Evolutionary conservation across 2,888 invertebrate genomes (phyloP).

Genomic region (Selenia dentaria): DNA sequence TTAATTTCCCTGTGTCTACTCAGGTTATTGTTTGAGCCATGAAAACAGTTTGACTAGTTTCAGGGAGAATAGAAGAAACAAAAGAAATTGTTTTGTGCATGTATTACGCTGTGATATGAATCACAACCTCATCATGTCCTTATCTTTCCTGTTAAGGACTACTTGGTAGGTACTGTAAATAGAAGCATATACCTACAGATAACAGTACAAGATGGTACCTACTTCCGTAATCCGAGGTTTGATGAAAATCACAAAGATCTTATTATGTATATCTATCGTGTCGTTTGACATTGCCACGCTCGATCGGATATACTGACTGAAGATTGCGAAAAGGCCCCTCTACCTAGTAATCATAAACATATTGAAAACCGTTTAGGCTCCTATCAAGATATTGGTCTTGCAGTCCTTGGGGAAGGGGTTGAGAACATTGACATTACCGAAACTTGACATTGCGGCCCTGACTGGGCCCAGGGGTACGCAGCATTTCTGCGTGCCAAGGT

Average conservation of each 20-base stretch:
- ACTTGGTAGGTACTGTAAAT: no score
- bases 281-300: constrained; percentile 3
- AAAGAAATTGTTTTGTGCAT: no score
- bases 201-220: no score
- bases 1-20: constrained; percentile 20
- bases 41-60: background rate
- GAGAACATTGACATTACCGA: constrained; percentile 23
- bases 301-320: no score
- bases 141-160: no score
- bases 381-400: constrained; percentile 18
- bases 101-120: no score
- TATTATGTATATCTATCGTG: background rate
- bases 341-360: constrained; percentile 20
- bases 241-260: constrained; percentile 2
- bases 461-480: constrained; percentile 25
- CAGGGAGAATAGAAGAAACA: no score
- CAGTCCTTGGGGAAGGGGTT: background rate
- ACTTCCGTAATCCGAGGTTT: constrained; percentile 1
- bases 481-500: constrained; percentile 59
- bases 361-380: constrained; percentile 17
- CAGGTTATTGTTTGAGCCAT: background rate
- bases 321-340: constrained; percentile 4
- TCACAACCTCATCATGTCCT: no score
- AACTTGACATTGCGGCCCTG: constrained; percentile 43
- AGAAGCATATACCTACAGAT: no score